Evolutionary conservation across 2,888 invertebrate genomes (phyloP).

Genomic region (Dromius quadrimaculatus): DNA sequence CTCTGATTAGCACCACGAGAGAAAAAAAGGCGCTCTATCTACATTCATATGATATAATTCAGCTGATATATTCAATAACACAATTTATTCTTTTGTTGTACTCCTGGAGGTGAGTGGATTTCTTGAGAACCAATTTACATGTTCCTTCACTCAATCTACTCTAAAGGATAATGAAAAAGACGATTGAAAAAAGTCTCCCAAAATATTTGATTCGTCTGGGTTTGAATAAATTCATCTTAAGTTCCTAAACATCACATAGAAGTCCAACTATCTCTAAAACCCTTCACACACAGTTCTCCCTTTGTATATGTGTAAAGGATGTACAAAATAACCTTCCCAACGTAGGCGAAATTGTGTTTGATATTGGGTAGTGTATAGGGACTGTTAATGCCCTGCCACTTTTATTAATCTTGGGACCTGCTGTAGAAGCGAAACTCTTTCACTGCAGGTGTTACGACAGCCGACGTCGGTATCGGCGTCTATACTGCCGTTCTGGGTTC

Average conservation of each 20-base stretch:
- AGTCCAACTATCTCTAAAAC: background rate
- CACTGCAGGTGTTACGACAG: conserved; percentile 39
- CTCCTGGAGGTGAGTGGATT: background rate
- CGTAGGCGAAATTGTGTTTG: conserved; percentile 40
- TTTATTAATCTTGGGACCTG: conserved; percentile 51
- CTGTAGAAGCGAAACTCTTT: conserved; percentile 27
- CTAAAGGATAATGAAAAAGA: no score
- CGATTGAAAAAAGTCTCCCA: no score
- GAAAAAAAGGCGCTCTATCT: conserved; percentile 3
- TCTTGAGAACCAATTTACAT: background rate
- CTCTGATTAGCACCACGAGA: conserved; percentile 6
- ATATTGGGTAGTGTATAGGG: conserved; percentile 52
- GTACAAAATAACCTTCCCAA: conserved; percentile 34
- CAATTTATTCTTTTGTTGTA: background rate
- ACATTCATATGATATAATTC: background rate
- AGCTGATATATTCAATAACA: conserved; percentile 3
- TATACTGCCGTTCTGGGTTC: background rate
- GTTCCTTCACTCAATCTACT: no score
- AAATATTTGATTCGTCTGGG: no score
- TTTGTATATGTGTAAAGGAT: conserved; percentile 32
- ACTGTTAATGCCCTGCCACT: conserved; percentile 52
- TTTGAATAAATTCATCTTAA: no score
- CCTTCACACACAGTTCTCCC: no score
- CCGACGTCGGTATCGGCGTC: conserved; percentile 7
- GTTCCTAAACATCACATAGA: background rate